These are phyloP conservation scores for Ceratitis capitata DNA, from an alignment of 1,140 invertebrate species.

Conservation along the genomic window DNA sequence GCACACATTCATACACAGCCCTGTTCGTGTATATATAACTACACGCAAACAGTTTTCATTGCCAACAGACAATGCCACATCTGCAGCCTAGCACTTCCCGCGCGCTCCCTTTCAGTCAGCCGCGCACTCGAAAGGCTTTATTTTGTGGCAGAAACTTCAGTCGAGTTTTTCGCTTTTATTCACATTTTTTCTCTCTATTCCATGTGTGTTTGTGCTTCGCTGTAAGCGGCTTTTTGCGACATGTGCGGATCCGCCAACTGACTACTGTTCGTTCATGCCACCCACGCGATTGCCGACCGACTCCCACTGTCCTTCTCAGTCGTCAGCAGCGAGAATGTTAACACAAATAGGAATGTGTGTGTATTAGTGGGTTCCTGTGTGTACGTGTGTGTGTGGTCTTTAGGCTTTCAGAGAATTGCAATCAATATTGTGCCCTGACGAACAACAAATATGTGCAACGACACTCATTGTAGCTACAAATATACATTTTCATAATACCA, in stretches of 20 bases:
- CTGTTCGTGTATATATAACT: background rate
- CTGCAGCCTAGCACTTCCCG: background rate
- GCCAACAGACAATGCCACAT: slow-evolving; percentile 23
- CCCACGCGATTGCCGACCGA: background rate
- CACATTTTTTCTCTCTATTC: background rate
- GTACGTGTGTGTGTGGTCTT: background rate
- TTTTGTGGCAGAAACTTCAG: background rate
- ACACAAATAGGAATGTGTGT: background rate
- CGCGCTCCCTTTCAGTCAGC: background rate
- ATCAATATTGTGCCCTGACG: background rate
- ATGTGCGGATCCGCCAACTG: background rate
- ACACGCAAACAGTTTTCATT: background rate
- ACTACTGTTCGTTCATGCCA: background rate
- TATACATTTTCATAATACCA: background rate
- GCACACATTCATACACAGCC: background rate
- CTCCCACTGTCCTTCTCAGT: background rate
- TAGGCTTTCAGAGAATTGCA: slow-evolving; percentile 1
- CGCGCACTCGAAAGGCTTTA: slow-evolving; percentile 26
- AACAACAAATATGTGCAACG: background rate
- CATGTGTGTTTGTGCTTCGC: background rate
- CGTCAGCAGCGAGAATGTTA: background rate
- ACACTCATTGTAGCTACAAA: background rate
- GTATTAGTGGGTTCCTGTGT: background rate
- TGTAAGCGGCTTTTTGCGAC: slow-evolving; percentile 8
- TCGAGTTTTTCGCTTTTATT: slow-evolving; percentile 28